Percentiles rank a stretch among this genome's conserved stretches.
These are phyloP conservation scores for Bombus difficillimus DNA, from an alignment of 1,140 invertebrate genomes.

Conservation along the genomic window DNA sequence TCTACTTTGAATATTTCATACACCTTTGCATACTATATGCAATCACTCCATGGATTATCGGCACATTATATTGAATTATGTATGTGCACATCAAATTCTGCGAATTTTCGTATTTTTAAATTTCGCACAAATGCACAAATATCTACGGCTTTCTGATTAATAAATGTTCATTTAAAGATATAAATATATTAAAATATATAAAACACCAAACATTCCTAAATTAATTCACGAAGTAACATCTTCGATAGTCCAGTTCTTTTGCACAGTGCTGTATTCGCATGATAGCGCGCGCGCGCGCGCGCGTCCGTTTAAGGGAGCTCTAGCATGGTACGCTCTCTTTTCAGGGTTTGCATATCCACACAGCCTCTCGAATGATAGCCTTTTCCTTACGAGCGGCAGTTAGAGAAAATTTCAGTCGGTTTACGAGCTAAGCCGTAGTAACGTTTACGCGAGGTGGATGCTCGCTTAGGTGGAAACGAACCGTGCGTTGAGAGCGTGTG, in stretches of 20 bases:
- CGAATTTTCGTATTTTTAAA: no score
- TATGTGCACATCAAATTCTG: no score
- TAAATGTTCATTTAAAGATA: no score
- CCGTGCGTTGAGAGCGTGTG: background rate
- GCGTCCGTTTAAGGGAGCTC: background rate
- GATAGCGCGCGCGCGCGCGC: no score
- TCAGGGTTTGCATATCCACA: slow-evolving; percentile 37
- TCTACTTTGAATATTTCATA: no score
- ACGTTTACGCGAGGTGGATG: slow-evolving; percentile 37
- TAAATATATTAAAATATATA: background rate
- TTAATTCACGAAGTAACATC: background rate
- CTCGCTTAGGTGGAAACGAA: background rate
- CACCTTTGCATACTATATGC: no score
- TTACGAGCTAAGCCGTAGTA: slow-evolving; percentile 37
- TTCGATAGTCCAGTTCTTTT: background rate
- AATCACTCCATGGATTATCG: no score
- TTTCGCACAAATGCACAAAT: no score
- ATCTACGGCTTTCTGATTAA: no score
- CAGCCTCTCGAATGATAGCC: slow-evolving; percentile 4
- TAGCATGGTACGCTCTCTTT: background rate
- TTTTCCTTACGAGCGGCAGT: slow-evolving; percentile 47
- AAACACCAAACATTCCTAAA: background rate
- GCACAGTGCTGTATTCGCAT: background rate
- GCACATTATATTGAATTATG: no score
- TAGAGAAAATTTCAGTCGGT: slow-evolving; percentile 51